Base-by-base conservation (phyloP, 2,113 vertebrate genomes). In the Cepphus grylle region DNA sequence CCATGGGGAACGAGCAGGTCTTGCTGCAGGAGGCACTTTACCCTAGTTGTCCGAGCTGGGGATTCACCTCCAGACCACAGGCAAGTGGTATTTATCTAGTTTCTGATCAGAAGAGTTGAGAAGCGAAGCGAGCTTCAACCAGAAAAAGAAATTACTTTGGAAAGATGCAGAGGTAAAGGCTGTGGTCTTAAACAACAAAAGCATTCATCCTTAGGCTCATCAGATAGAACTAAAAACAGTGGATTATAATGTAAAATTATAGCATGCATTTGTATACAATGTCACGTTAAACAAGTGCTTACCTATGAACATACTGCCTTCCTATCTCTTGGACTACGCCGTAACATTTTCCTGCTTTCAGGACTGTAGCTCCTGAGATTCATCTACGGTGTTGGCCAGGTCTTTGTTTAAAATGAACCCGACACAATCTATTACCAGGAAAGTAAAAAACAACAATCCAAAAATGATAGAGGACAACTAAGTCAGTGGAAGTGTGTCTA, bases 251-350 rank as follows among this genome's bases (percentile, higher is more conserved):
- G 32, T 78, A 52, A 96, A 79, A 72, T 81, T 36, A 61, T 15
- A 81, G 52, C n/a, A n/a, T 0, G 0, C 2, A 7, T 81, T 82
- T 71, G 20, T 74, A 63, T 0, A 3, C 3, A 4, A 71, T 3
- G 1, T 34, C 65, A 61, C 2, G 2, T 65, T 69, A 49, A 84
- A 59, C 29, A 61, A 71, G 7, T 40, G 30, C 55, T 88, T 72
- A 18, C 43, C 36, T 56, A 7, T 19, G 59, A 62, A 65, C 17
- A 8, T 38, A 59, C 14, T 47, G 34, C 38, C 32, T 72, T n/a
- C 34, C 23, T 56, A 27, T 29, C 42, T 81, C 61, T 65, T 67
- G 32, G 59, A 55, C 42, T 49, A 52, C 4, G 9, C 32, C 32
- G 16, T 4, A 81, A 40, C 19, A 56, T 70, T 88, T 72, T 81